Evolutionary conservation across 2,888 invertebrate species (phyloP).

Genomic region (Pristionchus fissidentatus): DNA sequence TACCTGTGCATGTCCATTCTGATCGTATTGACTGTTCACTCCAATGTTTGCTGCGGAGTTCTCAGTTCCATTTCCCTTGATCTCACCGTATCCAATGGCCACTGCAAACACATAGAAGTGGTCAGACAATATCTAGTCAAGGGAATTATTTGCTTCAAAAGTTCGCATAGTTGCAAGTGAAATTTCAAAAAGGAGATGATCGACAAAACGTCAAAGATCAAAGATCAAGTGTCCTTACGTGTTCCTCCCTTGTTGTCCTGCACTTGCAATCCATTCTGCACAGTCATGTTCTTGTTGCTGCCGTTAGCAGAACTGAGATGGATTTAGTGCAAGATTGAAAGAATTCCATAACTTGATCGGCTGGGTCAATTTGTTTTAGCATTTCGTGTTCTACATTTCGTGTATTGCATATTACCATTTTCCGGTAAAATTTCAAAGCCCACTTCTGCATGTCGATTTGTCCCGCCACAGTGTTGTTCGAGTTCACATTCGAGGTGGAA

Average conservation of each 20-base stretch:
- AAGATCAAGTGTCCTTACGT: conserved; percentile 49
- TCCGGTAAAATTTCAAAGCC: neutral
- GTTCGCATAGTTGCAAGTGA: neutral
- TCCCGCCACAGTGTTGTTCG: neutral
- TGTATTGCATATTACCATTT: neutral
- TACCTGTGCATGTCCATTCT: conserved; percentile 57
- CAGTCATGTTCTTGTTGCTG: conserved; percentile 59
- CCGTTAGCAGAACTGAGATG: conserved; percentile 52
- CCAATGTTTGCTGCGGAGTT: conserved; percentile 58
- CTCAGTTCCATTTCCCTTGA: conserved; percentile 58
- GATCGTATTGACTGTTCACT: conserved; percentile 59
- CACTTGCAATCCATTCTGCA: conserved; percentile 62
- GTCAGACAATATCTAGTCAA: neutral
- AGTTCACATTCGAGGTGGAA: conserved; percentile 51
- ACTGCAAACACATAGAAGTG: conserved; percentile 54
- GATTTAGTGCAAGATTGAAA: neutral
- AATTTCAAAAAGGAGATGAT: too few relatives aligned
- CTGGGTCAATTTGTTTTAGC: neutral
- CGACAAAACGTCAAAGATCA: neutral
- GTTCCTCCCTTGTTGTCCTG: conserved; percentile 62
- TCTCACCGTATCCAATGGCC: conserved; percentile 60
- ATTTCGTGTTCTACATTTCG: too few relatives aligned
- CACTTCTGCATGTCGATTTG: conserved; percentile 37
- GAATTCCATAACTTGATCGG: neutral
- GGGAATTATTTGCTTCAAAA: neutral